Evolutionary conservation across 2,888 invertebrate genomes (phyloP).

Genomic region (Xestia sexstrigata): DNA sequence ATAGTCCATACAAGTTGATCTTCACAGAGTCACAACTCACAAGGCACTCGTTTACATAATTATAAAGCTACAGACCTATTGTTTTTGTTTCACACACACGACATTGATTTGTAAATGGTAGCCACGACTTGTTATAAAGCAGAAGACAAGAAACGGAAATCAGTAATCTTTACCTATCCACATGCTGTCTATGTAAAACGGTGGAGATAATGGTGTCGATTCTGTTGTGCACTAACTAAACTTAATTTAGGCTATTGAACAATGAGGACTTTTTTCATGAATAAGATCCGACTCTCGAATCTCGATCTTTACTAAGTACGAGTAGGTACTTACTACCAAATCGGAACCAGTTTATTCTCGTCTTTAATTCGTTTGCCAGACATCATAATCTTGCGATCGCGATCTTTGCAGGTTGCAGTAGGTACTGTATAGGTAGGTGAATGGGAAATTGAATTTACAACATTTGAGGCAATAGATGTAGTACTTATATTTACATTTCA

Average conservation of each 20-base stretch:
- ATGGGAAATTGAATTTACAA: background rate
- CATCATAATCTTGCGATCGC: too few relatives aligned
- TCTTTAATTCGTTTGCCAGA: background rate
- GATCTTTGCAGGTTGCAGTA: background rate
- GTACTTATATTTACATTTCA: too few relatives aligned
- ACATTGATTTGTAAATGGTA: constrained; percentile 30
- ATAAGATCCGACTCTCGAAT: background rate
- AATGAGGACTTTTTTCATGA: background rate
- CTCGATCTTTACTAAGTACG: background rate
- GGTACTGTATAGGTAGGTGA: background rate
- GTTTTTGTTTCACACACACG: constrained; percentile 37
- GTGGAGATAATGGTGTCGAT: background rate
- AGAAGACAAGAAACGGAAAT: background rate
- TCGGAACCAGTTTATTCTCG: background rate
- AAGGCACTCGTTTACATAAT: constrained; percentile 31
- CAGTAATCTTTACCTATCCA: background rate
- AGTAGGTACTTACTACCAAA: background rate
- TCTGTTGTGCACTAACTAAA: too few relatives aligned
- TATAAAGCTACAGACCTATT: constrained; percentile 29
- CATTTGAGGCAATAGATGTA: too few relatives aligned
- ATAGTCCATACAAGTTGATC: constrained; percentile 8
- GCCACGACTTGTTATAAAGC: background rate
- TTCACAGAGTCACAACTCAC: constrained; percentile 3
- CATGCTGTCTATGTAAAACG: background rate
- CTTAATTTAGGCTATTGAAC: too few relatives aligned